Percentiles rank a stretch among this genome's conserved stretches.
Evolutionary conservation across 2,888 invertebrate genomes (phyloP).

Genomic region (Junonia oenone): DNA sequence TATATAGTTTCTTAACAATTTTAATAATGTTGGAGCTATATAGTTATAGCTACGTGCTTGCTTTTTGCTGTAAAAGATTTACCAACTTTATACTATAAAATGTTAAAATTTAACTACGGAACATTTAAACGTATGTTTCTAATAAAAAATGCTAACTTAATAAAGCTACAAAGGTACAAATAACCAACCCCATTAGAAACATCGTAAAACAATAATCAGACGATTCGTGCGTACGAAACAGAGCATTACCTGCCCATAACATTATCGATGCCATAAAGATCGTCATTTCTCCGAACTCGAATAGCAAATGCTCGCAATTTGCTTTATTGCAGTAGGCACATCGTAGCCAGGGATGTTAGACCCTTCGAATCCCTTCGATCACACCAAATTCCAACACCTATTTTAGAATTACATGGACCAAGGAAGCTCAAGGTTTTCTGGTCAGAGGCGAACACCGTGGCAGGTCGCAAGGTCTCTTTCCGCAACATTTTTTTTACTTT

Average conservation of each 20-base stretch:
- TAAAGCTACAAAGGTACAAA: conserved; percentile 3
- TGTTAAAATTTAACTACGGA: background rate
- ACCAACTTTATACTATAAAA: too few relatives aligned
- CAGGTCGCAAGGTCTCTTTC: conserved; percentile 47
- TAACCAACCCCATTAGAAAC: background rate
- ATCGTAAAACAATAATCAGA: conserved; percentile 66
- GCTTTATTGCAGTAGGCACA: conserved; percentile 68
- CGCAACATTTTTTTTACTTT: conserved; percentile 62
- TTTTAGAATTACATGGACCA: conserved; percentile 31
- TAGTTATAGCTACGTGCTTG: too few relatives aligned
- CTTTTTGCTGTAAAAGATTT: too few relatives aligned
- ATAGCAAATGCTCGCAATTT: conserved; percentile 75
- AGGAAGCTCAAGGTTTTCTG: conserved; percentile 36
- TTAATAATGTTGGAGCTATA: too few relatives aligned
- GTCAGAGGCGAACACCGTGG: conserved; percentile 49
- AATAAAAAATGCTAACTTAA: background rate
- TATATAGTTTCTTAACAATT: too few relatives aligned
- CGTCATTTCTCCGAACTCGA: conserved; percentile 64
- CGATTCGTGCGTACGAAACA: conserved; percentile 65
- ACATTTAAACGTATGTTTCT: background rate
- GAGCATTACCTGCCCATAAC: conserved; percentile 74
- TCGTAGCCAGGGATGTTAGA: conserved; percentile 45
- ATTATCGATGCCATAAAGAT: conserved; percentile 73
- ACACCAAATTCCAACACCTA: conserved; percentile 21
- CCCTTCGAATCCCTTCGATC: conserved; percentile 36